Evolutionary conservation across 2,797 vertebrate genomes (phyloP).

Genomic region (Arnoldichthys spilopterus): DNA sequence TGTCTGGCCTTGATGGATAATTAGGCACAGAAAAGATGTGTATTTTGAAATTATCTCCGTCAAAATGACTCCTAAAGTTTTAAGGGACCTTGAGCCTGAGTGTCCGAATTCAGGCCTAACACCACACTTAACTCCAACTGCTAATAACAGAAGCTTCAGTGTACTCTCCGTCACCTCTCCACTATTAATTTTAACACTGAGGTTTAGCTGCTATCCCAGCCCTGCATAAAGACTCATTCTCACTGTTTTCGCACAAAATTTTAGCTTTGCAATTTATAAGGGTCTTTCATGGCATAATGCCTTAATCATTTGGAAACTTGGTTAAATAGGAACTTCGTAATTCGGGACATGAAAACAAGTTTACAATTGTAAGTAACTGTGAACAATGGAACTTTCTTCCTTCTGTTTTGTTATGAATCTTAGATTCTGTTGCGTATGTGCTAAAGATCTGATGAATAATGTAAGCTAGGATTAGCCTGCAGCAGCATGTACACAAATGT

Average conservation of each 20-base stretch:
- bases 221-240: not conserved
- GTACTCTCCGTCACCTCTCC: too few species aligned
- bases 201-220: too few species aligned
- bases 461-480: constrained; percentile 68
- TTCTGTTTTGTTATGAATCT: not conserved
- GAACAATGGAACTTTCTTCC: not conserved
- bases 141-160: not conserved
- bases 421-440: constrained; percentile 63
- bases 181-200: too few species aligned
- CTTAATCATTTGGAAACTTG: not conserved
- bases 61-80: too few species aligned
- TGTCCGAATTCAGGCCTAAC: too few species aligned
- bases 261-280: not conserved
- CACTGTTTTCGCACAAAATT: not conserved
- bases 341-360: too few species aligned
- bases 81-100: too few species aligned
- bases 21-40: too few species aligned
- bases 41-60: too few species aligned
- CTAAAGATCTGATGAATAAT: constrained; percentile 73
- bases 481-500: constrained; percentile 54
- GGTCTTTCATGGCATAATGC: not conserved
- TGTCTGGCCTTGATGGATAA: too few species aligned
- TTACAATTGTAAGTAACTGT: not conserved
- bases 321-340: not conserved
- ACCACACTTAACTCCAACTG: not conserved